Percentiles rank a stretch among this genome's conserved stretches.
Conservation (phyloP, 1,140 invertebrate genomes). For the Drosophila navojoa region DNA sequence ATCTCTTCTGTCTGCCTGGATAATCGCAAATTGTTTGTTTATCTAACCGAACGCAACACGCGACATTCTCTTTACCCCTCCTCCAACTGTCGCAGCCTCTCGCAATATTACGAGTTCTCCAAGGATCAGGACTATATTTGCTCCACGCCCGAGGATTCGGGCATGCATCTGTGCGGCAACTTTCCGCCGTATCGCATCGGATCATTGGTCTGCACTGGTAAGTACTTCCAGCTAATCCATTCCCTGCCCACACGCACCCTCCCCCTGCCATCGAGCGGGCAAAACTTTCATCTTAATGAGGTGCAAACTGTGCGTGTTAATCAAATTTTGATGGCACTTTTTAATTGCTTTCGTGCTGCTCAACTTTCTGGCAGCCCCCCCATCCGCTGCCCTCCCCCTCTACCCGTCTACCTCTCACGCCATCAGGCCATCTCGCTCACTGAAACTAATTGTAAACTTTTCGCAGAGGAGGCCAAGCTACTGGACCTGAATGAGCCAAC, state of each 20-base stretch:
- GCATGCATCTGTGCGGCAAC: slow-evolving; percentile 96
- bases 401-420: neutral
- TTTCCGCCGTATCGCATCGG: slow-evolving; percentile 92
- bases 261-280: slow-evolving; percentile 10
- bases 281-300: slow-evolving; percentile 66
- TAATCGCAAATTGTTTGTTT: slow-evolving; percentile 39
- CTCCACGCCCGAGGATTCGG: slow-evolving; percentile 95
- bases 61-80: slow-evolving; percentile 29
- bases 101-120: slow-evolving; percentile 91
- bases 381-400: neutral
- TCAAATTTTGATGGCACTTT: slow-evolving; percentile 77
- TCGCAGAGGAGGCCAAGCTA: slow-evolving; percentile 83
- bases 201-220: slow-evolving; percentile 88
- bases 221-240: slow-evolving; percentile 28
- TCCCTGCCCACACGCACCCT: neutral
- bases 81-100: slow-evolving; percentile 84
- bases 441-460: slow-evolving; percentile 12
- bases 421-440: neutral
- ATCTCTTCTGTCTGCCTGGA: slow-evolving; percentile 58
- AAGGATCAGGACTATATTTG: slow-evolving; percentile 99
- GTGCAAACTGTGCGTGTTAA: slow-evolving; percentile 75
- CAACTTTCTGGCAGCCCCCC: slow-evolving; percentile 26
- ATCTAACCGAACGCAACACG: slow-evolving; percentile 45
- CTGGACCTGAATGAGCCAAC: slow-evolving; percentile 85
- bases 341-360: slow-evolving; percentile 67